Evolutionary conservation across 2,888 invertebrate species (phyloP), one percentile per base, ranked within the genome.

Genomic region (Phorcus lineatus): DNA sequence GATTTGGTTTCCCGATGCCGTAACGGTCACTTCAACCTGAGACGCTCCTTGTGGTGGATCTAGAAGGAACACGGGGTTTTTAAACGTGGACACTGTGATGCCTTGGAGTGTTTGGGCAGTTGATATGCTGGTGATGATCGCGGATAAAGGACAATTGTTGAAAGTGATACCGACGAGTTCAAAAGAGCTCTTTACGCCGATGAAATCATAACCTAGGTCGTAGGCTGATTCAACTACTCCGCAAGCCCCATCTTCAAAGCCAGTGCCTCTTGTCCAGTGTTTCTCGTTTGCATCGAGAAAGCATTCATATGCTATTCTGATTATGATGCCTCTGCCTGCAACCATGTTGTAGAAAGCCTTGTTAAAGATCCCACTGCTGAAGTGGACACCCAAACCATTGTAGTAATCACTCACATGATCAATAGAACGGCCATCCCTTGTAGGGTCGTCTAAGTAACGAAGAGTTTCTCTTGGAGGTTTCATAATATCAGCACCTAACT

Each of bases 281-380:
- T 86, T 81, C 19, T 80, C 57, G 80, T 86, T 88, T 0, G 87
- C 86, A 19, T 80, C 80, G 16, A 82, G 77, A 75, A 86, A 84
- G 16, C 83, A 80, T 40, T 84, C 82, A 79, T 85, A 87, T 9
- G 85, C 84, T 11, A 80, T 78, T 40, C 81, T 83, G 6, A 54
- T 24, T 74, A 81, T 2, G 77, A 74, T 24, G 1, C 53, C 53
- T 2, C 24, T n/a, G 7, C 1, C 4, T 28, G 9, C 16, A 7
- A 53, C 66, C 4, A 88, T 78, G 4, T 53, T 16, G 57, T 84
- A 88, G 28, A 84, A 85, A 0, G 80, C 84, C 40, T 81, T 81
- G 77, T 88, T 89, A 79, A 82, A 85, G 4, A 89, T 70, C 0
- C 89, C 89, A 74, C 87, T 87, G 4, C 79, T 66, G 22, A 77